These are phyloP conservation scores for Rhogogaster chlorosoma DNA, from an alignment of 2,888 invertebrate species.

Conservation along the genomic window DNA sequence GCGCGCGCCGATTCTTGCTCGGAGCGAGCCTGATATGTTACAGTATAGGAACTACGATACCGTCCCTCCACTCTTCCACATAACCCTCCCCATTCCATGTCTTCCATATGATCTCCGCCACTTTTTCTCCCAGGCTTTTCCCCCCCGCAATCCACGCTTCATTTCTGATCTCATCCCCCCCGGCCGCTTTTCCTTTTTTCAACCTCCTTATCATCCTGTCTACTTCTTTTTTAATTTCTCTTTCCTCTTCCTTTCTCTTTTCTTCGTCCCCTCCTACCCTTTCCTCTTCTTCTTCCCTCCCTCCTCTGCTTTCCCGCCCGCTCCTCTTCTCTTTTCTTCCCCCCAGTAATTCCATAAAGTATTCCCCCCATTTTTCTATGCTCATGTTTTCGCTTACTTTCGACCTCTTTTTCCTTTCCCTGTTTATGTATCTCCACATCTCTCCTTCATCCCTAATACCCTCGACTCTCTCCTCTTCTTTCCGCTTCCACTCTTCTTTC, in stretches of 20 bases:
- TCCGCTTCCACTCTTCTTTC: neutral
- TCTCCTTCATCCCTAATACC: neutral
- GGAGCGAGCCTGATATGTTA: too few species aligned
- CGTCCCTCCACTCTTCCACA: slow-evolving; percentile 43
- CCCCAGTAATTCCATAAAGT: neutral
- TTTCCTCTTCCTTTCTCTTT: too few species aligned
- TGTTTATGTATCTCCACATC: neutral
- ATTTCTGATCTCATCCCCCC: neutral
- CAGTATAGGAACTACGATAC: slow-evolving; percentile 47
- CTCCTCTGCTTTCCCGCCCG: neutral
- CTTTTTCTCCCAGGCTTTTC: neutral
- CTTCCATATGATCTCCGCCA: neutral
- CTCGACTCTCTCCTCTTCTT: neutral
- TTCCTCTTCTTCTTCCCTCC: neutral
- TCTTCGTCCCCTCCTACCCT: too few species aligned
- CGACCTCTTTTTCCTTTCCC: neutral
- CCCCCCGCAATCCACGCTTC: too few species aligned
- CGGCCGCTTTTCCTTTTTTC: neutral
- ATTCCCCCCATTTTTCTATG: neutral
- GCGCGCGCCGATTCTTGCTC: too few species aligned
- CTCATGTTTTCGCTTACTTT: neutral
- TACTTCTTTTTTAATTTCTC: neutral
- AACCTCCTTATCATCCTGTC: too few species aligned
- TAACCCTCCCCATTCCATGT: slow-evolving; percentile 38
- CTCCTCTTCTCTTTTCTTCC: neutral